These are phyloP conservation scores for Tenualosa ilisha DNA, from an alignment of 2,797 vertebrate species.

Conservation along the genomic window DNA sequence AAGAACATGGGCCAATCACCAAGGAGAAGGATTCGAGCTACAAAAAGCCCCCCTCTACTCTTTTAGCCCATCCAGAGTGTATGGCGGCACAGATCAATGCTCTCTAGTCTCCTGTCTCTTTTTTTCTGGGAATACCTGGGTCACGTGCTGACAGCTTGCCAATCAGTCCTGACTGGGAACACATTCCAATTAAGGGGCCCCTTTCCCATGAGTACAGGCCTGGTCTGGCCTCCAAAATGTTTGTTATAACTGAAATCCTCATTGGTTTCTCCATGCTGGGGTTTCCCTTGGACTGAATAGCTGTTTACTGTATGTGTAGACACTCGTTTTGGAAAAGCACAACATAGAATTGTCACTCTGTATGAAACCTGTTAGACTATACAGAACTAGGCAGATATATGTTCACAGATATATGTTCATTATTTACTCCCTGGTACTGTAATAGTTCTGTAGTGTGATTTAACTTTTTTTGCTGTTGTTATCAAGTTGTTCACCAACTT, in stretches of 20 bases:
- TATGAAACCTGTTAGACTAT: background rate
- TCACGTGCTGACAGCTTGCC: constrained; percentile 51
- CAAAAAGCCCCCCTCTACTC: background rate
- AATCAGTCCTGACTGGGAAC: constrained; percentile 45
- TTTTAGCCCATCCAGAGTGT: constrained; percentile 27
- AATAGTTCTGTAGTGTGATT: too few relatives aligned
- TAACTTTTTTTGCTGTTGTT: too few relatives aligned
- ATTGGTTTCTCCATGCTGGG: background rate
- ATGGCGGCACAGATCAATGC: constrained; percentile 42
- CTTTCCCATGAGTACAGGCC: background rate
- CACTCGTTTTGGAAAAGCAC: background rate
- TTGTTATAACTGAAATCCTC: background rate
- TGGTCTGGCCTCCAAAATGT: background rate
- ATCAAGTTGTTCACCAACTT: too few relatives aligned
- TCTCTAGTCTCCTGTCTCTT: constrained; percentile 25
- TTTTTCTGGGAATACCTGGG: constrained; percentile 30
- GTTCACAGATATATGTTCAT: background rate
- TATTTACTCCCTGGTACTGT: background rate
- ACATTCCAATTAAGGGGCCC: constrained; percentile 47
- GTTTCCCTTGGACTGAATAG: background rate
- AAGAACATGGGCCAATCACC: constrained; percentile 42
- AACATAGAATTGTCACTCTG: background rate
- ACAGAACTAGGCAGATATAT: too few relatives aligned
- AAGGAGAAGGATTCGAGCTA: constrained; percentile 43
- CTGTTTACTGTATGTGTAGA: background rate